Conservation (phyloP, 2,113 vertebrate genomes). For the Tragulus kanchil region DNA sequence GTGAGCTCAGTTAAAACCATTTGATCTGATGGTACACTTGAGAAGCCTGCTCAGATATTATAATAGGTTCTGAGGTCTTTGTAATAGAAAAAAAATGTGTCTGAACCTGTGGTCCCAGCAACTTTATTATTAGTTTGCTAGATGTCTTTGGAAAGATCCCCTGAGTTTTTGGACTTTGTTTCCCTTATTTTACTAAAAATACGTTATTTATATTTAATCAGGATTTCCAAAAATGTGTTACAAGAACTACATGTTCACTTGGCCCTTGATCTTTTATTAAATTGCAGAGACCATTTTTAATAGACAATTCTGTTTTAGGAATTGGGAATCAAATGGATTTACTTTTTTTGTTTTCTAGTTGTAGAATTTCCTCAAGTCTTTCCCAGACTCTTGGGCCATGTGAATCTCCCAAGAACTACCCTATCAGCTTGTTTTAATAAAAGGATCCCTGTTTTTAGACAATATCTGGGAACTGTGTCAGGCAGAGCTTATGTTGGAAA, state of each 20-base stretch:
- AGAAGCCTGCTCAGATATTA: neutral
- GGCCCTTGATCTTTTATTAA: neutral
- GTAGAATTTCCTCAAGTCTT: neutral
- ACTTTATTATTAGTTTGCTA: neutral
- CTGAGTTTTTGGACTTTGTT: neutral
- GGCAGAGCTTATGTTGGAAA: conserved; percentile 12
- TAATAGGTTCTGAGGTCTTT: neutral
- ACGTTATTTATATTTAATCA: neutral
- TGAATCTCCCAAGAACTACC: neutral
- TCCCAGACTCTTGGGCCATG: neutral
- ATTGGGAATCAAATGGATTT: conserved; percentile 29
- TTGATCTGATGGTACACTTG: neutral
- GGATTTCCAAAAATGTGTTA: neutral
- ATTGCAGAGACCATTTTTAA: conserved; percentile 18
- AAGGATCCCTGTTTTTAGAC: conserved; percentile 35
- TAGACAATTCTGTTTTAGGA: conserved; percentile 8
- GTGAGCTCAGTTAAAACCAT: neutral
- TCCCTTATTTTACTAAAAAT: neutral
- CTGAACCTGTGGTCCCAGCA: neutral
- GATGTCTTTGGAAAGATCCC: neutral
- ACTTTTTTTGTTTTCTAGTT: neutral
- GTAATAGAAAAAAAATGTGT: fast-evolving
- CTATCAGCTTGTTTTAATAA: conserved; percentile 29
- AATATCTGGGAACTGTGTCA: neutral
- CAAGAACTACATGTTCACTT: neutral